These are phyloP conservation scores for Trachelus troglodyta DNA, from an alignment of 2,888 invertebrate genomes.

Conservation along the genomic window DNA sequence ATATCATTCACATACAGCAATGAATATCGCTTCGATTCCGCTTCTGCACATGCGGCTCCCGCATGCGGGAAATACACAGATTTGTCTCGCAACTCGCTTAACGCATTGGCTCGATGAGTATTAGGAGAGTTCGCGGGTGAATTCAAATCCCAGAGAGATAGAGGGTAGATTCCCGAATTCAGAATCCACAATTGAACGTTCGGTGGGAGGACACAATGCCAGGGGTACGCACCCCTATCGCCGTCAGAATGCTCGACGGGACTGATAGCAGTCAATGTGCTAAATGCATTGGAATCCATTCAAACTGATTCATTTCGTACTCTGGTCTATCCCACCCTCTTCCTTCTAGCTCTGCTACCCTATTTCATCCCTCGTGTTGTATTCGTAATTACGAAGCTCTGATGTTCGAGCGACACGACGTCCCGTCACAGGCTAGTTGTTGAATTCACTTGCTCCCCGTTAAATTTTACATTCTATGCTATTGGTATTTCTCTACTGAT, in stretches of 20 bases:
- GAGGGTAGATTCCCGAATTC: conserved; percentile 30
- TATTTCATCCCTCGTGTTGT: conserved; percentile 11
- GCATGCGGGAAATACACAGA: conserved; percentile 18
- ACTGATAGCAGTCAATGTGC: conserved; percentile 53
- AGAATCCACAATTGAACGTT: conserved; percentile 41
- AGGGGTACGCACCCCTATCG: conserved; percentile 49
- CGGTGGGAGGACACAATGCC: conserved; percentile 45
- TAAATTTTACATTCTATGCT: neutral
- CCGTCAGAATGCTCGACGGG: conserved; percentile 46
- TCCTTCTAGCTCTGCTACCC: conserved; percentile 11
- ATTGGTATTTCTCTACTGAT: neutral
- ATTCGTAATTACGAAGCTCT: neutral
- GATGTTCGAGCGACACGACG: neutral
- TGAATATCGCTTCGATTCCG: neutral
- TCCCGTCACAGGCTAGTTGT: neutral
- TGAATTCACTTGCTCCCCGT: neutral
- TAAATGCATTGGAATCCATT: conserved; percentile 53
- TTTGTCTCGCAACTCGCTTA: neutral
- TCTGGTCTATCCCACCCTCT: conserved; percentile 2
- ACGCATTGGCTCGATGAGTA: neutral
- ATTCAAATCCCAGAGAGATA: conserved; percentile 26
- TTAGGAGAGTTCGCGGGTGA: conserved; percentile 17
- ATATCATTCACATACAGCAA: conserved; percentile 12
- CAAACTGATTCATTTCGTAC: conserved; percentile 32
- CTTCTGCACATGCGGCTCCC: conserved; percentile 14